Base-by-base conservation (phyloP, 2,888 invertebrate species). In the Dyspetes luteomarginatus region DNA sequence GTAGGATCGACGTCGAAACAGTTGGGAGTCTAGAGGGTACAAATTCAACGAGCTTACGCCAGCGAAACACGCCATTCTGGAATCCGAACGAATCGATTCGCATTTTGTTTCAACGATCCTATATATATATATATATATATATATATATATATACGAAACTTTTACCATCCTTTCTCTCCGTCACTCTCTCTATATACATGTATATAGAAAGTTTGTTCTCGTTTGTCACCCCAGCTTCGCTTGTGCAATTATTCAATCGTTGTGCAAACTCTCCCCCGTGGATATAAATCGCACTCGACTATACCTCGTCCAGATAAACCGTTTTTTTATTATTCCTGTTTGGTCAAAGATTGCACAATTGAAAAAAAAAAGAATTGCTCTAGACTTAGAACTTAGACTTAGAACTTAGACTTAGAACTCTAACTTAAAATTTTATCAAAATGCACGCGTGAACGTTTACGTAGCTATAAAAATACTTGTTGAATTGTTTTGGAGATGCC, bases 31-130 rank as follows among this genome's bases (percentile, higher is more conserved):
- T 36, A 43, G 62, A 22, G 22, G 45, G 52, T 45, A 58, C 30
- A 67, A 45, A 36, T 36, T 65, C 74, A 43, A 65, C 58, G 74
- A 56, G 65, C 74, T 65, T 65, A 65, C 65, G 48, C 72, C 22
- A 45, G 36, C 36, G 52, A 28, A 67, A 65, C 74, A 48, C 65
- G 65, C 30, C 26, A 48, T 74, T 74, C 58, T 22, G 65, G 48
- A 65, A 74, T 74, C 65, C 56, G 74, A 28, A 74, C 48, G 56
- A 74, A 74, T 74, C 74, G 74, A 74, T 65, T 67, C 74, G 65
- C 56, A 48, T 74, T 74, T 74, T 67, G 74, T 74, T 74, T 65
- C 36, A 55, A 5, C 74, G 56, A 65, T 52, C 7, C 30, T 7
- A 7, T 30, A 30, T 30, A 30, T 30, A 30, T 30, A 30, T 30